phyloP scores from a whole-genome alignment of 1,140 invertebrate genomes.

The Mya arenaria region DNA sequence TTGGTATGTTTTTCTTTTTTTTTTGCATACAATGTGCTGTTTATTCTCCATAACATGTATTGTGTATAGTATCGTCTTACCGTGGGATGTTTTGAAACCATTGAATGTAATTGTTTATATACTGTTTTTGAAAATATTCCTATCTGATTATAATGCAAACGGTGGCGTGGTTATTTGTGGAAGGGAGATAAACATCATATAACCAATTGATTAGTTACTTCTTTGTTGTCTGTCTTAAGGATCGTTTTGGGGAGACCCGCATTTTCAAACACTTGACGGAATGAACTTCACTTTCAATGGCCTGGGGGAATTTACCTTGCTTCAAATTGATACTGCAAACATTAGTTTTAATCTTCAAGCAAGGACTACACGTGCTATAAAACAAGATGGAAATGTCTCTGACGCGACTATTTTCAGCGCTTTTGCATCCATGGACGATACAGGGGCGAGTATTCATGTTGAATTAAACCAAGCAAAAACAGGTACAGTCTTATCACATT shows the following conservation, averaged over 20 bases:
- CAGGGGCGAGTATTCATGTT: constrained; percentile 18
- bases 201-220: too few species aligned
- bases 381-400: constrained; percentile 23
- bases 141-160: too few species aligned
- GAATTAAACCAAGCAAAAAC: neutral
- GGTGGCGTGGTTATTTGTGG: too few species aligned
- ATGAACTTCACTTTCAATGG: constrained; percentile 96
- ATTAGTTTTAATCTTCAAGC: constrained; percentile 18
- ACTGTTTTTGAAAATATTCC: too few species aligned
- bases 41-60: too few species aligned
- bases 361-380: constrained; percentile 15
- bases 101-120: too few species aligned
- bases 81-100: too few species aligned
- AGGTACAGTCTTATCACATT: neutral
- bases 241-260: constrained; percentile 89
- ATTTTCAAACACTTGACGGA: constrained; percentile 95
- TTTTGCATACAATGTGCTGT: neutral
- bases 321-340: neutral
- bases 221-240: constrained; percentile 7
- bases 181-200: too few species aligned
- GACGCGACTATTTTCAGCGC: constrained; percentile 31
- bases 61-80: too few species aligned
- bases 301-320: constrained; percentile 95
- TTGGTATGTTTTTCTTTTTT: constrained; percentile 11
- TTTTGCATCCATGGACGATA: constrained; percentile 11